Base-by-base conservation (phyloP, 2,797 vertebrate species). In the Oreortyx pictus region DNA sequence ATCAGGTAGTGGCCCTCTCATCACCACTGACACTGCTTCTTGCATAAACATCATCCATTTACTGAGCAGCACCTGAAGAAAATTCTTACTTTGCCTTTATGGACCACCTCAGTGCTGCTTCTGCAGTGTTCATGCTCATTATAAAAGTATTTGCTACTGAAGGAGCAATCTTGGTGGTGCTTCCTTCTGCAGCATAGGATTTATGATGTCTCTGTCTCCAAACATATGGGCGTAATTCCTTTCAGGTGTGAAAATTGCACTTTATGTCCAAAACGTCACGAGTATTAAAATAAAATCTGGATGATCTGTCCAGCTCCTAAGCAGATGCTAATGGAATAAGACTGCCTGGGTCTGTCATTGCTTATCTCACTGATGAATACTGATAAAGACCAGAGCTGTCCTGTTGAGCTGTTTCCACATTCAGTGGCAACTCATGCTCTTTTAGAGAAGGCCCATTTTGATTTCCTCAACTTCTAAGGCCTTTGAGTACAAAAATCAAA, bases 241-340 rank as follows among this genome's bases (percentile, higher is more conserved):
- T 73, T 52, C 77, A 83, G 66, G 66, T 91, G 73, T 86, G 50
- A 83, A 93, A 92, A 92, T 11, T 76, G 35, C 73, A 15, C 13
- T 89, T 90, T 89, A 47, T 49, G 49, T 50, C 62, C 25, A 90
- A 85, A 92, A 61, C 39, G 14, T 64, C 66, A 44, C 41, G 72
- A 73, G 87, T 75, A 78, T 31, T 57, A 62, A 41, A 23, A 90
- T 65, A 23, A 72, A 83, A 78, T 46, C 31, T 0, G 3, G 22
- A 27, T 44, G 50, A 66, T 33, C 46, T 18, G 47, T 46, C 82
- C 47, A 57, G 35, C 41, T 86, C 71, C 52, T 6, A 20, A 89
- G 50, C 66, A 86, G 39, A 60, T 70, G 54, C 20, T 73, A 72
- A 60, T 62, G 27, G 62, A 76, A 20, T 62, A 81, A 79, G 73